Conservation (phyloP, 2,113 vertebrate species). For the chimpanzee (Pan troglodytes) region DNA sequence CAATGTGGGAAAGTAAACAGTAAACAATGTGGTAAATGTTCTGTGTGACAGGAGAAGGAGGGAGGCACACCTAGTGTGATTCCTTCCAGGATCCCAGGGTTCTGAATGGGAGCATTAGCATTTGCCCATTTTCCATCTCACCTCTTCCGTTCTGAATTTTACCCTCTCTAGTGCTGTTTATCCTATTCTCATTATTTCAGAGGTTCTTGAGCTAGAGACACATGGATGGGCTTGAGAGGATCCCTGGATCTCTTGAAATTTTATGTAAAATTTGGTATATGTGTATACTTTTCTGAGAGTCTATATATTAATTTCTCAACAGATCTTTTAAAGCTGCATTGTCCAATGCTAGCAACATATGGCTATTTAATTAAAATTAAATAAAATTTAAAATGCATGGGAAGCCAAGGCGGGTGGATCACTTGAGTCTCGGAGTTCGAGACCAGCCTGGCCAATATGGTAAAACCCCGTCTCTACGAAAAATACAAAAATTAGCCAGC, state of each 20-base stretch:
- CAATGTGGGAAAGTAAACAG: neutral
- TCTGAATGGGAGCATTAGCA: neutral
- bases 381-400: too few species aligned
- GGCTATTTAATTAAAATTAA: neutral
- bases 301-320: neutral
- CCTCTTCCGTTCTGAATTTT: neutral
- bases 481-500: too few species aligned
- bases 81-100: neutral
- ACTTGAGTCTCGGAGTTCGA: too few species aligned
- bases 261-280: neutral
- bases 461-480: too few species aligned
- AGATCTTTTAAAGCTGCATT: neutral
- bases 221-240: neutral
- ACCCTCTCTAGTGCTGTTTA: neutral
- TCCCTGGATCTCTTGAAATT: neutral
- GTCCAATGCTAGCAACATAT: neutral
- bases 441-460: too few species aligned
- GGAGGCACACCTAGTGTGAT: neutral
- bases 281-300: neutral
- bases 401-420: too few species aligned
- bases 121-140: neutral
- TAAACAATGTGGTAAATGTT: neutral
- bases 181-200: neutral
- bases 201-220: neutral
- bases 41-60: neutral